These are phyloP conservation scores for Rhipidura dahli DNA, from an alignment of 2,113 vertebrate species.

Conservation along the genomic window DNA sequence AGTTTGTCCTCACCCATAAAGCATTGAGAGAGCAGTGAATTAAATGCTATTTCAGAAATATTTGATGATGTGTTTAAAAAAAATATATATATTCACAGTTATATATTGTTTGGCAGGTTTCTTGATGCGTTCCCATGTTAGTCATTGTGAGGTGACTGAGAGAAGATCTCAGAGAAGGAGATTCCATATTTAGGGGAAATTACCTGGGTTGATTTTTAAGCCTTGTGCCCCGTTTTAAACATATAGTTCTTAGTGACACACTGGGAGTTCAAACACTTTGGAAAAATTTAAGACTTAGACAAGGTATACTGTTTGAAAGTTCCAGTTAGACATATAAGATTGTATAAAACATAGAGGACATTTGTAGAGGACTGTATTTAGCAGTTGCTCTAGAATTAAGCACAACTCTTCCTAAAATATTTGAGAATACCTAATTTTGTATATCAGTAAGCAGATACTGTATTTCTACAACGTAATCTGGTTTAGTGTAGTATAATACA, in stretches of 20 bases:
- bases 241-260: not conserved
- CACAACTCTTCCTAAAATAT: not conserved
- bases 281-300: not conserved
- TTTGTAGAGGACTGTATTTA: not conserved
- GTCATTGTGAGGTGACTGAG: not conserved
- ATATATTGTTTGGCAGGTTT: not conserved
- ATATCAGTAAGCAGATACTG: not conserved
- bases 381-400: not conserved
- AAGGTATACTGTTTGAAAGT: not conserved
- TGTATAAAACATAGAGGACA: not conserved
- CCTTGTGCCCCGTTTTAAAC: not conserved
- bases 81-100: not conserved
- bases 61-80: not conserved
- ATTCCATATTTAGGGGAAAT: not conserved
- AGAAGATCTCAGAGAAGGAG: not conserved
- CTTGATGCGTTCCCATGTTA: not conserved
- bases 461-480: not conserved
- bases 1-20: not conserved
- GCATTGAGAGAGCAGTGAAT: not conserved
- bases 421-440: not conserved
- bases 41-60: not conserved
- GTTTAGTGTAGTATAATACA: not conserved
- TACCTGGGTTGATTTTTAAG: not conserved
- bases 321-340: not conserved
- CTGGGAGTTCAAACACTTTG: not conserved